Evolutionary conservation across 2,797 vertebrate species (phyloP).

Genomic region (Gymnopithys bicolor): DNA sequence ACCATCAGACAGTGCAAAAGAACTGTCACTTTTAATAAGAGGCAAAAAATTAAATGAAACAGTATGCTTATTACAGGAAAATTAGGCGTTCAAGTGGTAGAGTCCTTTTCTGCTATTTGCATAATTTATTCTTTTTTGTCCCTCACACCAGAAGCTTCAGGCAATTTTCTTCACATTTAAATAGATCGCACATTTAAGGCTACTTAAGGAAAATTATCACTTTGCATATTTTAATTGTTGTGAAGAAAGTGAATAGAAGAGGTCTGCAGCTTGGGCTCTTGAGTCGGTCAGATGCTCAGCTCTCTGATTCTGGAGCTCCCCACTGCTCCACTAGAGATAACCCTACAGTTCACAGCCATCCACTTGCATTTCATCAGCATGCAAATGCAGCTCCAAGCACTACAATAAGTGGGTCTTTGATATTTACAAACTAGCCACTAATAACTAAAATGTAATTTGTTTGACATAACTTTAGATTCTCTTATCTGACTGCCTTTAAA

Average conservation of each 20-base stretch:
- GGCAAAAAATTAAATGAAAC: constrained; percentile 99
- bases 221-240: constrained; percentile 99
- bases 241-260: constrained; percentile 99
- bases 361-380: constrained; percentile 99
- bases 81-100: constrained; percentile 99
- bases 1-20: constrained; percentile 99
- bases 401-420: constrained; percentile 96
- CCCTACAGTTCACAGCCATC: constrained; percentile 95
- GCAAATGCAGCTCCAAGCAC: constrained; percentile 94
- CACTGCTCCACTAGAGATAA: constrained; percentile 96
- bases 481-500: constrained; percentile 78
- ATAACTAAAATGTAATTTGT: constrained; percentile 95
- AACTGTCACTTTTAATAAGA: constrained; percentile 99
- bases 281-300: constrained; percentile 89
- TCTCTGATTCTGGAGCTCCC: constrained; percentile 91
- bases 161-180: constrained; percentile 99
- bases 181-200: constrained; percentile 99
- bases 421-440: constrained; percentile 99
- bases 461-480: constrained; percentile 92
- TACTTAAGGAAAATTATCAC: constrained; percentile 99
- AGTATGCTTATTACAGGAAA: constrained; percentile 99
- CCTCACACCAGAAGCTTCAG: constrained; percentile 94
- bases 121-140: constrained; percentile 99
- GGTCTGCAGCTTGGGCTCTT: constrained; percentile 98
- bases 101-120: constrained; percentile 99